Conservation (phyloP, 2,797 vertebrate genomes). For the Cossypha polioptera region DNA sequence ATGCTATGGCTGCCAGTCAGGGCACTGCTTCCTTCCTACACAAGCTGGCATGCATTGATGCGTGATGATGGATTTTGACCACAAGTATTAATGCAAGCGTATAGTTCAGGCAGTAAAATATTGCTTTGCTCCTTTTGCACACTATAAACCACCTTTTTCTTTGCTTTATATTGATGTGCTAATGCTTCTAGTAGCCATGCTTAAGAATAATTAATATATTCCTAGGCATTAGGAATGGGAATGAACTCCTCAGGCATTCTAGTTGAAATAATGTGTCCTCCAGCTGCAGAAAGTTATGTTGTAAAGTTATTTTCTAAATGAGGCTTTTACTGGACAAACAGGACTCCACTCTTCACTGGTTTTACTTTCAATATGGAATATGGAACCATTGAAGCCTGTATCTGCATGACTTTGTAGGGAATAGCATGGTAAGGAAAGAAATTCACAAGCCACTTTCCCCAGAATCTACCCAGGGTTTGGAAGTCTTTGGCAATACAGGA, state of each 20-base stretch:
- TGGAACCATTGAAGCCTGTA: not conserved
- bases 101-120: constrained; percentile 19
- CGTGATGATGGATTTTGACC: not conserved
- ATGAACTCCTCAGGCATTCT: not conserved
- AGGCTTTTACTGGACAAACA: not conserved
- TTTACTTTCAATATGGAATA: not conserved
- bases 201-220: constrained; percentile 27
- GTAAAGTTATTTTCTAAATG: not conserved
- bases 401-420: not conserved
- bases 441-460: not conserved
- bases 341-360: not conserved
- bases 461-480: not conserved
- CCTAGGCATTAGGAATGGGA: not conserved
- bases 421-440: not conserved
- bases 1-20: constrained; percentile 21
- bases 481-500: not conserved
- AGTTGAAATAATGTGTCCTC: not conserved
- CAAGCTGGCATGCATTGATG: not conserved
- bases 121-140: not conserved
- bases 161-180: constrained; percentile 19
- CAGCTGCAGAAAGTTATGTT: not conserved
- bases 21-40: not conserved
- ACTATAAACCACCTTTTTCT: not conserved
- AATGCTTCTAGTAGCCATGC: not conserved
- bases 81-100: constrained; percentile 17